A percentile compares a stretch with the other conserved stretches of the same genome.
Evolutionary conservation across 2,888 invertebrate species (phyloP).

Genomic region (Agonopterix arenella): DNA sequence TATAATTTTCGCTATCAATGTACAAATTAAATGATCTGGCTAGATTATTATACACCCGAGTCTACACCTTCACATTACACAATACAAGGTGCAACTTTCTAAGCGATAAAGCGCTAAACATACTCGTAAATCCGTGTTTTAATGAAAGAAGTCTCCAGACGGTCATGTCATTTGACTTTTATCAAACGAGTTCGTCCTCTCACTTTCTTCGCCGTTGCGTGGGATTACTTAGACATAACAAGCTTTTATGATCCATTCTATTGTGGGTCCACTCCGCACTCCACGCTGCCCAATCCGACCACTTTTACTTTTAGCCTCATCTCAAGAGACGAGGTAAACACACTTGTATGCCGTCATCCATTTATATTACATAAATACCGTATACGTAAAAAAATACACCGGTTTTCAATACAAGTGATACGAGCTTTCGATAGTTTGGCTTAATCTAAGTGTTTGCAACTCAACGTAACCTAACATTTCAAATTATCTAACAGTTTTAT

Average conservation of each 20-base stretch:
- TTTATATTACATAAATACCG: neutral
- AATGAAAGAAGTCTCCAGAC: neutral
- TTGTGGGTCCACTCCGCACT: constrained; percentile 40
- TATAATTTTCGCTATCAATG: constrained; percentile 4
- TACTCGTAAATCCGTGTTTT: constrained; percentile 3
- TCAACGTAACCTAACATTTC: too few relatives aligned
- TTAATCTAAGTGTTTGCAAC: too few relatives aligned
- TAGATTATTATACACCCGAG: neutral
- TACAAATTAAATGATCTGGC: constrained; percentile 2
- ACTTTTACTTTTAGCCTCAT: constrained; percentile 64
- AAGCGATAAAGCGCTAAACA: constrained; percentile 1
- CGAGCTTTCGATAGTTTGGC: too few relatives aligned
- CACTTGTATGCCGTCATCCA: constrained; percentile 30
- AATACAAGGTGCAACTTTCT: constrained; percentile 8
- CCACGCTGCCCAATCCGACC: constrained; percentile 52
- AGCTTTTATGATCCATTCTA: constrained; percentile 50
- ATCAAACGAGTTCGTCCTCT: constrained; percentile 37
- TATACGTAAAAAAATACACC: too few relatives aligned
- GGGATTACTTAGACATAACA: constrained; percentile 34
- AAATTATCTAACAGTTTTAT: too few relatives aligned
- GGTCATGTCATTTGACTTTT: constrained; percentile 11
- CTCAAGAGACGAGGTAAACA: constrained; percentile 32
- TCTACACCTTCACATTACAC: constrained; percentile 1
- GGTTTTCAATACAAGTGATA: neutral
- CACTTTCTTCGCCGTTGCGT: constrained; percentile 47